phyloP scores from a whole-genome alignment of 2,888 invertebrate genomes.

The Netelia melanura region DNA sequence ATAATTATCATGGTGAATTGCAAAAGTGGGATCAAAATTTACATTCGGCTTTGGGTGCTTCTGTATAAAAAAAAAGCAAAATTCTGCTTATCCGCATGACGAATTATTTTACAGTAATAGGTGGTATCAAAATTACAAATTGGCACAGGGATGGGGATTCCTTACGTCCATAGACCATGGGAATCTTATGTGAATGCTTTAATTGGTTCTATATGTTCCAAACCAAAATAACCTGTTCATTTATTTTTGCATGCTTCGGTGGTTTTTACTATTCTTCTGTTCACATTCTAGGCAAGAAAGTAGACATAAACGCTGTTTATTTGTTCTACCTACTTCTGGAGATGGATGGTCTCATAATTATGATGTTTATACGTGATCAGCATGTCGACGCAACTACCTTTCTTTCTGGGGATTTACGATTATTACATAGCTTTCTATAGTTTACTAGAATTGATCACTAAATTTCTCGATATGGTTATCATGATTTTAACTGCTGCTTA shows the following conservation, averaged over 20 bases:
- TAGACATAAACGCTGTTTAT: slow-evolving; percentile 79
- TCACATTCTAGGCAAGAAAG: slow-evolving; percentile 83
- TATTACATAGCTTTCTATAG: slow-evolving; percentile 30
- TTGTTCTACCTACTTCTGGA: slow-evolving; percentile 78
- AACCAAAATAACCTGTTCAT: slow-evolving; percentile 42
- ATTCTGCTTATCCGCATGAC: slow-evolving; percentile 54
- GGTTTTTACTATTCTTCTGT: slow-evolving; percentile 78
- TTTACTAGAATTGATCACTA: slow-evolving; percentile 32
- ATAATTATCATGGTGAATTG: slow-evolving; percentile 4
- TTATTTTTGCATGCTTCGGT: slow-evolving; percentile 78
- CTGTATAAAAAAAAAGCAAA: slow-evolving; percentile 29
- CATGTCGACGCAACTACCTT: slow-evolving; percentile 78
- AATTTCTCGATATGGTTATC: slow-evolving; percentile 13
- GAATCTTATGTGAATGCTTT: slow-evolving; percentile 25
- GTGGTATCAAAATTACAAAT: slow-evolving; percentile 59
- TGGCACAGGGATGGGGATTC: slow-evolving; percentile 57
- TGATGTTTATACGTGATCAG: slow-evolving; percentile 80
- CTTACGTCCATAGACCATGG: slow-evolving; percentile 35
- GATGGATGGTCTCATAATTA: slow-evolving; percentile 77
- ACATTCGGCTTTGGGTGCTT: slow-evolving; percentile 68
- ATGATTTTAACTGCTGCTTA: slow-evolving; percentile 33
- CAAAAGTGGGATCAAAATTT: slow-evolving; percentile 64
- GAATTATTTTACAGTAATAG: slow-evolving; percentile 11
- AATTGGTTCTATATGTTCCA: slow-evolving; percentile 17
- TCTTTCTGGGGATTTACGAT: slow-evolving; percentile 66